Evolutionary conservation across 2,888 invertebrate genomes (phyloP).

Genomic region (Agrochola macilenta): DNA sequence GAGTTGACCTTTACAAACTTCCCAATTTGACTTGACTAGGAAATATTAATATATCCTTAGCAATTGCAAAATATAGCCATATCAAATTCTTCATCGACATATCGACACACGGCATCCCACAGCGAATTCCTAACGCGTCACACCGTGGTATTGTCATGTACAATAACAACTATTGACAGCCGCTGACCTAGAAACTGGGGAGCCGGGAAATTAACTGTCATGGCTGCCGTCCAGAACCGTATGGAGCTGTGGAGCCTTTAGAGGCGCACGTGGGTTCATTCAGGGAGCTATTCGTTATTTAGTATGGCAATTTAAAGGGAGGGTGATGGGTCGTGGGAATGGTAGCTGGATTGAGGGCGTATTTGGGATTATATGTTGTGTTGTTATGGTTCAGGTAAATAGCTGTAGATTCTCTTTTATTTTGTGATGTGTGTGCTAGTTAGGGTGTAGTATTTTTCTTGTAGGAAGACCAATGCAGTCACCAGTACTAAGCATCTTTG

Average conservation of each 20-base stretch:
- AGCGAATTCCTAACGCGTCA: conserved; percentile 24
- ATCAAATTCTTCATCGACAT: background rate
- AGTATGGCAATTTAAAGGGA: conserved; percentile 18
- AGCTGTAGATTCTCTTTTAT: background rate
- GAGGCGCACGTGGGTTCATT: conserved; percentile 11
- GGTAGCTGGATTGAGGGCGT: background rate
- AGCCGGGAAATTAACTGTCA: conserved; percentile 73
- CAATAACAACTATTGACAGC: conserved; percentile 46
- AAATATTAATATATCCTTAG: background rate
- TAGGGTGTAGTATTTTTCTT: background rate
- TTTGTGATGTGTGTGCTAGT: too few relatives aligned
- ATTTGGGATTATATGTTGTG: background rate
- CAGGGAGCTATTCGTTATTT: conserved; percentile 33
- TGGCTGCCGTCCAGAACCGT: conserved; percentile 25
- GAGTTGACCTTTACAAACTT: background rate
- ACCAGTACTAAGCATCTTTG: background rate
- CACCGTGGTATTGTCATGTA: conserved; percentile 35
- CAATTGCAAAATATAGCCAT: background rate
- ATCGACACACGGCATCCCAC: background rate
- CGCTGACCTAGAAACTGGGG: conserved; percentile 68
- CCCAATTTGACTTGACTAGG: background rate
- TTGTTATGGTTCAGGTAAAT: background rate
- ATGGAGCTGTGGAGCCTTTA: conserved; percentile 7
- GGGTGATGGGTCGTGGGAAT: background rate
- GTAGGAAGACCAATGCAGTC: background rate